Percentiles rank a stretch among this genome's conserved stretches.
Conservation (phyloP, 2,797 vertebrate genomes). For the Paratrypauchen microcephalus region DNA sequence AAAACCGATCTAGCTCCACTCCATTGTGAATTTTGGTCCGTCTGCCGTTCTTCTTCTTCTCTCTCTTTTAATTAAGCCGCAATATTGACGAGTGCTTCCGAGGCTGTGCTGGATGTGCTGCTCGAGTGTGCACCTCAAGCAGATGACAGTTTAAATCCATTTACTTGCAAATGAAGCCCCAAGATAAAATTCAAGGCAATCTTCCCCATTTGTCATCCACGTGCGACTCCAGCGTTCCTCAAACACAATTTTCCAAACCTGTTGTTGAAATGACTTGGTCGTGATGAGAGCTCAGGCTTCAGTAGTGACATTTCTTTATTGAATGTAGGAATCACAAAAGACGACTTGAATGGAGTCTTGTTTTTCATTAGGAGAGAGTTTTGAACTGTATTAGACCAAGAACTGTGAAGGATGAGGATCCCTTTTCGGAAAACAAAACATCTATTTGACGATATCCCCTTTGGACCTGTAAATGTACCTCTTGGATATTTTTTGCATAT, state of each 20-base stretch:
- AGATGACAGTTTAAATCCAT: slow-evolving; percentile 35
- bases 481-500: no score
- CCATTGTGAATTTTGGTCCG: slow-evolving; percentile 2
- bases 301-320: not conserved
- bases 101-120: slow-evolving; percentile 23
- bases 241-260: slow-evolving; percentile 24
- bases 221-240: slow-evolving; percentile 21
- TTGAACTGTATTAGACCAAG: not conserved
- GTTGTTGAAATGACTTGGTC: slow-evolving; percentile 24
- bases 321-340: slow-evolving; percentile 7
- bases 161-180: slow-evolving; percentile 54
- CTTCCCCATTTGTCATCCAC: slow-evolving; percentile 37
- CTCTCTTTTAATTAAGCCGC: slow-evolving; percentile 39
- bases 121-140: slow-evolving; percentile 30
- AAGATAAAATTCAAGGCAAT: slow-evolving; percentile 30
- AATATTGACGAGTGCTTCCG: slow-evolving; percentile 37
- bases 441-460: no score
- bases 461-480: no score
- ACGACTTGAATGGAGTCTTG: not conserved
- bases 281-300: not conserved
- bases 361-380: not conserved
- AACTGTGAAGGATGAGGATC: not conserved
- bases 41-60: slow-evolving; percentile 7
- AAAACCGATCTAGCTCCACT: not conserved
- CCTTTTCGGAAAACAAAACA: no score